These are phyloP conservation scores for Pristionchus fissidentatus DNA, from an alignment of 2,888 invertebrate species.

Conservation along the genomic window DNA sequence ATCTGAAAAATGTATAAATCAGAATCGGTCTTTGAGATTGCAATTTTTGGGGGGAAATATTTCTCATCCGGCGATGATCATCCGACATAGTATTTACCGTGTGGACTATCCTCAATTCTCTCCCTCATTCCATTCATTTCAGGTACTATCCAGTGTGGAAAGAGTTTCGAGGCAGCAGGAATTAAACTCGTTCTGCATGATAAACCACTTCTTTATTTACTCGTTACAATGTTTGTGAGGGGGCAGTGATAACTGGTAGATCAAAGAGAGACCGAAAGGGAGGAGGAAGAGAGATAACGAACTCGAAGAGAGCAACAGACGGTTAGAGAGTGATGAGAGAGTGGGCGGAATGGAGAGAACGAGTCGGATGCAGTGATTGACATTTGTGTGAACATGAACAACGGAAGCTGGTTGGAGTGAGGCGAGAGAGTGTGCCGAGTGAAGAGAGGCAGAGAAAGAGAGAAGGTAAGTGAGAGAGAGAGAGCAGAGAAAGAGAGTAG, in stretches of 20 bases:
- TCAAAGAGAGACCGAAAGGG: slow-evolving; percentile 16
- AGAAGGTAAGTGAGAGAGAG: not conserved
- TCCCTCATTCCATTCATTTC: not conserved
- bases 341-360: slow-evolving; percentile 17
- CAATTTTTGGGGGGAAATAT: too few species aligned
- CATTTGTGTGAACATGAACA: slow-evolving; percentile 42
- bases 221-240: slow-evolving; percentile 31
- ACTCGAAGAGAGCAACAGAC: not conserved
- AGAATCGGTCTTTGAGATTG: too few species aligned
- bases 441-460: not conserved
- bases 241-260: slow-evolving; percentile 7
- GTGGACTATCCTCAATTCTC: not conserved
- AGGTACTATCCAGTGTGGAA: slow-evolving; percentile 44
- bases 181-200: slow-evolving; percentile 10
- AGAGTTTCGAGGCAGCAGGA: not conserved
- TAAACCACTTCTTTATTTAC: slow-evolving; percentile 43
- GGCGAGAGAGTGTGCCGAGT: not conserved
- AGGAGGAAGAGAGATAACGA: not conserved
- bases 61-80: slow-evolving; percentile 5
- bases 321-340: slow-evolving; percentile 31
- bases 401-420: slow-evolving; percentile 34
- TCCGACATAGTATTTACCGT: too few species aligned
- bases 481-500: not conserved
- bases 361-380: slow-evolving; percentile 21
- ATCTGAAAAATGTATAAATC: too few species aligned